These are phyloP conservation scores for Oxygymnocypris stewartii DNA, from an alignment of 2,113 vertebrate genomes.

Conservation along the genomic window DNA sequence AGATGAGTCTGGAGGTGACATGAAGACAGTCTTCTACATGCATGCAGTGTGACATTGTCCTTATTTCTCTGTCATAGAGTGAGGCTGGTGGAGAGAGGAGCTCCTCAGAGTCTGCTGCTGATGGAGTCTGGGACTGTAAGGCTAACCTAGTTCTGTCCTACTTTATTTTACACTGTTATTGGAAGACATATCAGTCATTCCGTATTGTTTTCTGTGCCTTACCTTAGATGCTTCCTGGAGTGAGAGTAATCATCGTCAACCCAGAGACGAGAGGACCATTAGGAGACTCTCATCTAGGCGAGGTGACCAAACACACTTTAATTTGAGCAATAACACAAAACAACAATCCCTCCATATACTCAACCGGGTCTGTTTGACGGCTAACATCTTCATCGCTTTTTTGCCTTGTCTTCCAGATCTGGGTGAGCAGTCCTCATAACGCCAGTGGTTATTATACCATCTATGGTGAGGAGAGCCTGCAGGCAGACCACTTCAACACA, in stretches of 20 bases:
- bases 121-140: conserved; percentile 95
- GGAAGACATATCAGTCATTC: background rate
- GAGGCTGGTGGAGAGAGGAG: conserved; percentile 91
- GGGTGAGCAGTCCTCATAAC: conserved; percentile 91
- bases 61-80: conserved; percentile 76
- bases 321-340: background rate
- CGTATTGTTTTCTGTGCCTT: background rate
- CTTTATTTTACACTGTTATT: background rate
- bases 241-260: conserved; percentile 97
- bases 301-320: conserved; percentile 72
- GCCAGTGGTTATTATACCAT: conserved; percentile 97
- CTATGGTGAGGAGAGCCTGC: conserved; percentile 92
- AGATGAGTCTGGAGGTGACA: background rate
- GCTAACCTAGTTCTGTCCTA: background rate
- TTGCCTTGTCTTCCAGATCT: conserved; percentile 77
- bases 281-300: conserved; percentile 94
- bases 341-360: background rate
- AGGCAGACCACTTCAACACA: conserved; percentile 96
- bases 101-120: conserved; percentile 93
- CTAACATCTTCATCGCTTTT: background rate
- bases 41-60: background rate
- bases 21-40: background rate
- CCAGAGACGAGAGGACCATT: conserved; percentile 95
- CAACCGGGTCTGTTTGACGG: background rate
- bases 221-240: conserved; percentile 89